A percentile compares a stretch with the other conserved stretches of the same genome.
phyloP scores from a whole-genome alignment of 2,797 vertebrate genomes.

The Sorex maritimensis region DNA sequence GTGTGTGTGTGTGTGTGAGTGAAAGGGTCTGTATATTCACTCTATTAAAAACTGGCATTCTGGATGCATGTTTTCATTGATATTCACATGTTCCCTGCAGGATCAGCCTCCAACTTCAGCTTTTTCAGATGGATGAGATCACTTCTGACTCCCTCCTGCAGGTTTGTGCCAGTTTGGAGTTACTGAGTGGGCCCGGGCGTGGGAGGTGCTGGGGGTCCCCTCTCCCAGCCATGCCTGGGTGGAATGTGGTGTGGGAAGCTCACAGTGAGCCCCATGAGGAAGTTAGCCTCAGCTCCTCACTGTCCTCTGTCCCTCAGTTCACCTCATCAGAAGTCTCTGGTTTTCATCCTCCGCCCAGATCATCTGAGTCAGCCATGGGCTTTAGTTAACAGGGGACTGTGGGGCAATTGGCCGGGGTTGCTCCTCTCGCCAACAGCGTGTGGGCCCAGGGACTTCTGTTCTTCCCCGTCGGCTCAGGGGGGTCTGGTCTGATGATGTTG shows the following conservation, averaged over 20 bases:
- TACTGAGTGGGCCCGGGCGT: background rate
- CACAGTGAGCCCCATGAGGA: background rate
- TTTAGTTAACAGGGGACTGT: background rate
- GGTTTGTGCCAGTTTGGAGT: constrained; percentile 90
- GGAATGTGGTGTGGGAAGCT: background rate
- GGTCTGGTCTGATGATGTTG: background rate
- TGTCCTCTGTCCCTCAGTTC: background rate
- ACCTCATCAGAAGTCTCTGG: constrained; percentile 3
- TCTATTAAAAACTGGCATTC: background rate
- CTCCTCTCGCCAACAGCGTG: background rate
- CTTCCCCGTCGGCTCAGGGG: background rate
- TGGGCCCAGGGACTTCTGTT: background rate
- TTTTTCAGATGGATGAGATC: constrained; percentile 95
- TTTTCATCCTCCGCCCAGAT: background rate
- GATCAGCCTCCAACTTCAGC: constrained; percentile 95
- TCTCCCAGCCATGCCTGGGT: background rate
- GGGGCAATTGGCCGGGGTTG: background rate
- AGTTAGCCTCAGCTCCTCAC: background rate
- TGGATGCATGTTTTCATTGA: background rate
- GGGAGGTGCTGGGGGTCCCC: background rate
- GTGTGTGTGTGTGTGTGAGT: constrained; percentile 64
- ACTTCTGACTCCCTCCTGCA: constrained; percentile 91
- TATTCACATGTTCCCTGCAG: constrained; percentile 87
- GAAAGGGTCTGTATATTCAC: background rate
- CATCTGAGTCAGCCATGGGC: background rate